Conservation (phyloP, 1,140 invertebrate genomes). For the Ectropis grisescens region DNA sequence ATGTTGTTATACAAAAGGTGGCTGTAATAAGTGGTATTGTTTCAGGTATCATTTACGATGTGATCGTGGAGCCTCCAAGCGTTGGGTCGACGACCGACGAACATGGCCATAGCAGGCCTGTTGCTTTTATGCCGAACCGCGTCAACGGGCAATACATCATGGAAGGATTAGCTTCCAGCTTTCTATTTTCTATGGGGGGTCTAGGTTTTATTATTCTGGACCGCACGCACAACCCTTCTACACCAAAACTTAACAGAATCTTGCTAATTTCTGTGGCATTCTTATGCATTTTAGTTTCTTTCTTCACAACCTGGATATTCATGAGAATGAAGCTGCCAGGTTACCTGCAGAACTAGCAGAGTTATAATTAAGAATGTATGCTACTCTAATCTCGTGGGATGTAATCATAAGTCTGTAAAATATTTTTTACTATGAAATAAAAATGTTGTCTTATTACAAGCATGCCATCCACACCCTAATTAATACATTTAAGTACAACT, state of each 20-base stretch:
- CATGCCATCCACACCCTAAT: too few relatives aligned
- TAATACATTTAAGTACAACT: too few relatives aligned
- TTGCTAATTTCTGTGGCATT: conserved; percentile 94
- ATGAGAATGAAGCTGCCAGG: conserved; percentile 99
- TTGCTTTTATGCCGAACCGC: conserved; percentile 98
- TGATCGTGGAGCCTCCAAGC: conserved; percentile 98
- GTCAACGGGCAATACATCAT: conserved; percentile 99
- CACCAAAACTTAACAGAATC: conserved; percentile 93
- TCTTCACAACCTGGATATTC: conserved; percentile 97
- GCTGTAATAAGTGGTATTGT: conserved; percentile 21
- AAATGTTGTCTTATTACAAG: too few relatives aligned
- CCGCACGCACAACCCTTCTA: conserved; percentile 91
- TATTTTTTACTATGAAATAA: too few relatives aligned
- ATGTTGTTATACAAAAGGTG: not conserved
- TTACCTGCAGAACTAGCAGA: conserved; percentile 75
- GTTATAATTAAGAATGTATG: too few relatives aligned
- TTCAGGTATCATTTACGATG: conserved; percentile 97
- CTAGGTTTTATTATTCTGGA: conserved; percentile 97
- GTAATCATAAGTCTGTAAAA: conserved; percentile 41
- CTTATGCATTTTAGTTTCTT: conserved; percentile 93
- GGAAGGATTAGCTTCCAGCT: conserved; percentile 97
- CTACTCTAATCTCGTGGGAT: conserved; percentile 15
- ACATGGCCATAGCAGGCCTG: conserved; percentile 93
- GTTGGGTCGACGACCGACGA: conserved; percentile 98
- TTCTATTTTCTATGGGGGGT: conserved; percentile 95